Conservation (phyloP, 30 jellyfish, hydroid and myxozoan genomes). For the Cassiopea andromeda region DNA sequence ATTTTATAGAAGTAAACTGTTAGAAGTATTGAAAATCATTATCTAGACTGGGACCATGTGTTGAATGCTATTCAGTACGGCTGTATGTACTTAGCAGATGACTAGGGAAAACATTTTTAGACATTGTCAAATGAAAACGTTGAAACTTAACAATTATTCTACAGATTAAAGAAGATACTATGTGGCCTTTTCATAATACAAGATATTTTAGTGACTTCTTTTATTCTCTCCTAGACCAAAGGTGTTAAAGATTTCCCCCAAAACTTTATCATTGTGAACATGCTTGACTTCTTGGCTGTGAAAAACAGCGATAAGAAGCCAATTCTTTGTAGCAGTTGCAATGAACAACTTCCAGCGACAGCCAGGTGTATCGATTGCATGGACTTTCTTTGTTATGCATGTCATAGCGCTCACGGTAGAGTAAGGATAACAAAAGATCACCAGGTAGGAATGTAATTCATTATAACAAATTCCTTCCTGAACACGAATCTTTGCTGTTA, state of each 20-base stretch:
- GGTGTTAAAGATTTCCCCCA: slow-evolving; percentile 94
- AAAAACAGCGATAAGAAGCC: slow-evolving; percentile 93
- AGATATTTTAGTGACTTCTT: background rate
- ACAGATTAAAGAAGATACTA: no score
- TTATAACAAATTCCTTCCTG: background rate
- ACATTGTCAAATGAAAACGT: no score
- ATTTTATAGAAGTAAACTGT: no score
- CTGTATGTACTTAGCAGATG: no score
- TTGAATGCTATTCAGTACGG: no score
- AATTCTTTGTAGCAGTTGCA: slow-evolving; percentile 93
- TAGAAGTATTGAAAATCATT: no score
- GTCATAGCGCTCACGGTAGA: slow-evolving; percentile 98
- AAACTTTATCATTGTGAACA: slow-evolving; percentile 88
- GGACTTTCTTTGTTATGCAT: slow-evolving; percentile 97
- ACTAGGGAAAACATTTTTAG: no score
- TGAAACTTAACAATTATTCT: no score
- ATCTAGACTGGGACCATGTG: no score
- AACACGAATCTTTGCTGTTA: background rate
- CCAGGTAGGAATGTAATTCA: slow-evolving; percentile 61
- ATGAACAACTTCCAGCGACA: slow-evolving; percentile 96
- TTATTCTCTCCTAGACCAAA: slow-evolving; percentile 49
- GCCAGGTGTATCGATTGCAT: slow-evolving; percentile 97
- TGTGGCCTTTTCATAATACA: background rate
- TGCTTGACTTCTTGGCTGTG: slow-evolving; percentile 94
- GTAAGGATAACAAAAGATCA: slow-evolving; percentile 96